These are phyloP conservation scores for Aythya fuligula DNA, from an alignment of 2,797 vertebrate species.

Conservation along the genomic window DNA sequence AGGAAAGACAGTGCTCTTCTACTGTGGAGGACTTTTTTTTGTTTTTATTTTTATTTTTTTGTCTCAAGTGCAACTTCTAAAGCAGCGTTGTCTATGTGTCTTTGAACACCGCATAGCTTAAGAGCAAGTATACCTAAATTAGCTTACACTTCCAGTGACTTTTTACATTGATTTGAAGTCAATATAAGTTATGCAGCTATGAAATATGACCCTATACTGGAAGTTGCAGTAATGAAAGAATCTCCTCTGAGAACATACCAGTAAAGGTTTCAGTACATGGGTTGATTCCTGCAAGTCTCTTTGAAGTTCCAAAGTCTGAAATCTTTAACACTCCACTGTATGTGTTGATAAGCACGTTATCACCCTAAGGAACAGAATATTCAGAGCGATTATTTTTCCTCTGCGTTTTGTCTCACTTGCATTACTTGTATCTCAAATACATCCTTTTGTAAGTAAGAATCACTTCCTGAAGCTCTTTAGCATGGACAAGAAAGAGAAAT, in stretches of 20 bases:
- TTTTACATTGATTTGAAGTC: background rate
- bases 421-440: background rate
- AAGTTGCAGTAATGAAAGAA: background rate
- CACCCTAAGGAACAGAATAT: constrained; percentile 85
- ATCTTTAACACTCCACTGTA: constrained; percentile 99
- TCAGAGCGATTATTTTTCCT: constrained; percentile 39
- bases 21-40: background rate
- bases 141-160: background rate
- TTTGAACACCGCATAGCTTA: background rate
- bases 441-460: background rate
- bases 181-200: background rate
- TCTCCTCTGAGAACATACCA: constrained; percentile 80
- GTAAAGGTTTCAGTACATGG: constrained; percentile 98
- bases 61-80: background rate
- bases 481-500: background rate
- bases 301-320: constrained; percentile 98
- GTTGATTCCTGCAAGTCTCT: constrained; percentile 96
- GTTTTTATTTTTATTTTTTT: too few relatives aligned
- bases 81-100: background rate
- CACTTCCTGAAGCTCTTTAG: background rate
- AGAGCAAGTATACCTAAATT: too few relatives aligned
- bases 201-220: background rate
- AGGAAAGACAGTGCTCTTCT: background rate
- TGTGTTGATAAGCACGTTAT: constrained; percentile 98
- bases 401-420: background rate